Evolutionary conservation across 2,888 invertebrate genomes (phyloP), one percentile per base, ranked within the genome.

Genomic region (Corbicula japonica): DNA sequence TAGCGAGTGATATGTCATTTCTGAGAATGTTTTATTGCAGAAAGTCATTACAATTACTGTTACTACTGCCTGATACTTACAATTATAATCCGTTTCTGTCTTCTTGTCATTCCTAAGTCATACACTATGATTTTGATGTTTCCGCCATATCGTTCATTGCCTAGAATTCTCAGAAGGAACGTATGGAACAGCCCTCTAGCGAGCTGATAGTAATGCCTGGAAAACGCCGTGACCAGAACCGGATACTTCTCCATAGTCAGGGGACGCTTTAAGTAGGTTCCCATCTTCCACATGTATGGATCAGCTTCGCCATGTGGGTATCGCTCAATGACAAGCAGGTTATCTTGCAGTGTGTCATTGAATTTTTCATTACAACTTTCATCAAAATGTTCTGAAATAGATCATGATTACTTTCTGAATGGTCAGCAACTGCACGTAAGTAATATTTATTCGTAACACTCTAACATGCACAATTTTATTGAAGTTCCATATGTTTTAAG

Each of bases 251-350:
- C 32, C 2, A n/a, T 65, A 12, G 48, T 50, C 8, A 65, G 30
- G 0, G 63, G 50, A 5, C 26, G 5, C 1, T 3, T 65, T 15
- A 65, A 32, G 28, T 32, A 35, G 34, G 21, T 28, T 2, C 63
- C 63, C 18, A 65, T 21, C 52, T 50, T 65, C 63, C 63, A 65
- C 50, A 65, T 65, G 35, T 65, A 65, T 3, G n/a, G 1, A 5
- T 34, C 50, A 2, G 63, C 63, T 23, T n/a, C 23, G 12, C 50
- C 63, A 26, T 52, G 34, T 2, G 63, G 63, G 21, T 65, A 65
- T 32, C 52, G 48, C 18, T 35, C 48, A 23, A 65, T 26, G 28
- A 65, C 63, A 1, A 23, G 15, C 10, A 65, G 32, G 26, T 50
- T 65, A 2, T 65, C 63, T 34, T 65, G 18, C 18, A 65, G 2